A percentile compares a stretch with the other conserved stretches of the same genome.
These are phyloP conservation scores for Drosophila rubida DNA, from an alignment of 2,888 invertebrate genomes.

Conservation along the genomic window DNA sequence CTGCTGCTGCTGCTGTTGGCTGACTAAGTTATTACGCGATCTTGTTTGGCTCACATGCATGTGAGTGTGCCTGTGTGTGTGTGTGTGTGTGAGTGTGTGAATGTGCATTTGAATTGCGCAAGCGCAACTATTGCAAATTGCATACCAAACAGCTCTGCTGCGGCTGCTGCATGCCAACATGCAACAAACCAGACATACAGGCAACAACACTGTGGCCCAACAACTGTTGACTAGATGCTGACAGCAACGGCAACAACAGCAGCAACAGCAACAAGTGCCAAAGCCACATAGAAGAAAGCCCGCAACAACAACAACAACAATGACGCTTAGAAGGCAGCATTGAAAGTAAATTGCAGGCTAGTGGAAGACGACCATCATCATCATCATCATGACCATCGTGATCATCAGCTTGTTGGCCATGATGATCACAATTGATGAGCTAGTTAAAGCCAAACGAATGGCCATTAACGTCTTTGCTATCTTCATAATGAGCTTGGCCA, in stretches of 20 bases:
- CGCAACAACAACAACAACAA: constrained; percentile 30
- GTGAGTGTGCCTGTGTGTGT: constrained; percentile 22
- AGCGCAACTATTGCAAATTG: constrained; percentile 79
- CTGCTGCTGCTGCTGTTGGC: constrained; percentile 46
- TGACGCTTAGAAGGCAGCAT: constrained; percentile 61
- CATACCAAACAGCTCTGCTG: constrained; percentile 68
- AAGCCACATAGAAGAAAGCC: constrained; percentile 68
- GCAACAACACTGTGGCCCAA: constrained; percentile 50
- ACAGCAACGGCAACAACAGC: constrained; percentile 40
- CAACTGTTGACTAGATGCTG: constrained; percentile 74
- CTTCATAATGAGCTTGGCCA: constrained; percentile 14
- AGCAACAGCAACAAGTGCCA: constrained; percentile 62
- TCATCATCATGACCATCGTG: constrained; percentile 7
- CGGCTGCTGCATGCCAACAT: constrained; percentile 73
- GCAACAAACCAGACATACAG: constrained; percentile 78
- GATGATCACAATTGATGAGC: constrained; percentile 28
- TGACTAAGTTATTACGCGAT: constrained; percentile 76
- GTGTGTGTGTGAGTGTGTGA: constrained; percentile 32
- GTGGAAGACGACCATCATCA: constrained; percentile 24
- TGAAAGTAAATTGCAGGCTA: constrained; percentile 73
- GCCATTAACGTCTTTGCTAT: constrained; percentile 29
- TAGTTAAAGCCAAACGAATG: constrained; percentile 11
- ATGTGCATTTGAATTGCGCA: constrained; percentile 76
- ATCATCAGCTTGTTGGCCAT: constrained; percentile 6
- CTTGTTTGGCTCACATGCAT: constrained; percentile 55